These are phyloP conservation scores for Hypothenemus hampei DNA, from an alignment of 1,140 invertebrate species.

Conservation along the genomic window DNA sequence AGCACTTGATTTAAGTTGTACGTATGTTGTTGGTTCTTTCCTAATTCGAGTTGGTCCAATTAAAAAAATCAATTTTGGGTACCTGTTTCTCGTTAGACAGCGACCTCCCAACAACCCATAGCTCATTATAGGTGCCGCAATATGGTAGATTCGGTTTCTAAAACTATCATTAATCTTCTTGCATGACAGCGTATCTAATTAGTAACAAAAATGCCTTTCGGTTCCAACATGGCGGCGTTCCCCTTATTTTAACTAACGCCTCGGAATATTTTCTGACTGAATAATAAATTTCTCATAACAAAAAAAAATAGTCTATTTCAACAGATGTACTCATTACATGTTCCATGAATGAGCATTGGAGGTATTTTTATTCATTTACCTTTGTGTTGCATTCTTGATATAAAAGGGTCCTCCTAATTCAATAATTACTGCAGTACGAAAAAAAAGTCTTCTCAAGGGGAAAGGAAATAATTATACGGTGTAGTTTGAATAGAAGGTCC, in stretches of 20 bases:
- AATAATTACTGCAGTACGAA: too few relatives aligned
- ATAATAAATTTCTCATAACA: too few relatives aligned
- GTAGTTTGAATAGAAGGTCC: conserved; percentile 2
- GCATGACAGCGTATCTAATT: conserved; percentile 27
- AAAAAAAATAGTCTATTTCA: too few relatives aligned
- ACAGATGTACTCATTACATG: too few relatives aligned
- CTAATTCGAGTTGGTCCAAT: too few relatives aligned
- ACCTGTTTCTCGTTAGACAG: conserved; percentile 15
- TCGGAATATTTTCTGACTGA: neutral
- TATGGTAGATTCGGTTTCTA: conserved; percentile 26
- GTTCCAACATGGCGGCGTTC: conserved; percentile 18
- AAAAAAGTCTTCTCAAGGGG: neutral
- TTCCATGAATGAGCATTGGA: too few relatives aligned
- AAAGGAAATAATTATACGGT: conserved; percentile 5
- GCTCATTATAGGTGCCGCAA: conserved; percentile 26
- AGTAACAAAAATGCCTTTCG: conserved; percentile 24
- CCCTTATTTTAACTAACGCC: conserved; percentile 1
- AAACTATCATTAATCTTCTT: conserved; percentile 24
- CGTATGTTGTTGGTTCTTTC: too few relatives aligned
- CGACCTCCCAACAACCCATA: conserved; percentile 21
- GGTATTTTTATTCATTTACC: too few relatives aligned
- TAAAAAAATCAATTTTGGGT: conserved; percentile 14
- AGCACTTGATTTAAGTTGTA: too few relatives aligned
- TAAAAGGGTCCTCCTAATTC: too few relatives aligned
- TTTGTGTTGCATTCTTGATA: too few relatives aligned